A percentile compares a stretch with the other conserved stretches of the same genome.
These are phyloP conservation scores for Menidia beryllina DNA, from an alignment of 2,113 vertebrate species.

Conservation along the genomic window DNA sequence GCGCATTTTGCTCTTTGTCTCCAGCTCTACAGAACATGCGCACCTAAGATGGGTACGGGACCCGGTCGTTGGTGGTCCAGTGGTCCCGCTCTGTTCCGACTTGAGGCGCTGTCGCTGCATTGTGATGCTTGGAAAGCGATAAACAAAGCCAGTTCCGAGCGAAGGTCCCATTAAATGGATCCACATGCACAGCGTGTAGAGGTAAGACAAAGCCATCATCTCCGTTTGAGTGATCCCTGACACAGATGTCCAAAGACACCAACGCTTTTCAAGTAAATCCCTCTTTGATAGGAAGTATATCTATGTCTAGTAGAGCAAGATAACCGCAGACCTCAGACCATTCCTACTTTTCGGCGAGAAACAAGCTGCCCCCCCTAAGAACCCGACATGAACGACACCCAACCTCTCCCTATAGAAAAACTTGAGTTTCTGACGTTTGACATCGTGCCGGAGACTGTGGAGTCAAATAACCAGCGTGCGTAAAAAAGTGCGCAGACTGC, in stretches of 20 bases:
- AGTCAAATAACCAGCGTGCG: slow-evolving; percentile 75
- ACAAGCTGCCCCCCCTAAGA: slow-evolving; percentile 37
- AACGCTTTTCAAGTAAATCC: slow-evolving; percentile 41
- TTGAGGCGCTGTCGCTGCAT: slow-evolving; percentile 74
- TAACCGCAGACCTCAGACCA: slow-evolving; percentile 17
- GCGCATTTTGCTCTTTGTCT: neutral
- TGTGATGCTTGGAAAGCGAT: slow-evolving; percentile 75
- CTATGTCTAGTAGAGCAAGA: neutral
- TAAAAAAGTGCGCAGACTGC: slow-evolving; percentile 63
- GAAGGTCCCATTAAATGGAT: slow-evolving; percentile 54
- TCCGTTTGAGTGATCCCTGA: slow-evolving; percentile 32
- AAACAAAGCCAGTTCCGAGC: slow-evolving; percentile 77
- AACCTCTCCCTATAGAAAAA: slow-evolving; percentile 63
- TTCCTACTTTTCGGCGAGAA: slow-evolving; percentile 31
- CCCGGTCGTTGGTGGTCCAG: slow-evolving; percentile 66
- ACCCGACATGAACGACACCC: slow-evolving; percentile 53
- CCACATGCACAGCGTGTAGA: slow-evolving; percentile 70
- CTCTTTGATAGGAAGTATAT: slow-evolving; percentile 6
- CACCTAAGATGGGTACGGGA: slow-evolving; percentile 74
- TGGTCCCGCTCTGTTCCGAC: slow-evolving; percentile 63
- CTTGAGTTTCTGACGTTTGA: slow-evolving; percentile 61
- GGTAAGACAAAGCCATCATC: slow-evolving; percentile 50
- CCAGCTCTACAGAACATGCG: neutral
- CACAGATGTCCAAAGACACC: slow-evolving; percentile 8
- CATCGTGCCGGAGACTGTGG: slow-evolving; percentile 51